Base-by-base conservation (phyloP, 2,113 vertebrate species). In the Myiopsitta monachus region DNA sequence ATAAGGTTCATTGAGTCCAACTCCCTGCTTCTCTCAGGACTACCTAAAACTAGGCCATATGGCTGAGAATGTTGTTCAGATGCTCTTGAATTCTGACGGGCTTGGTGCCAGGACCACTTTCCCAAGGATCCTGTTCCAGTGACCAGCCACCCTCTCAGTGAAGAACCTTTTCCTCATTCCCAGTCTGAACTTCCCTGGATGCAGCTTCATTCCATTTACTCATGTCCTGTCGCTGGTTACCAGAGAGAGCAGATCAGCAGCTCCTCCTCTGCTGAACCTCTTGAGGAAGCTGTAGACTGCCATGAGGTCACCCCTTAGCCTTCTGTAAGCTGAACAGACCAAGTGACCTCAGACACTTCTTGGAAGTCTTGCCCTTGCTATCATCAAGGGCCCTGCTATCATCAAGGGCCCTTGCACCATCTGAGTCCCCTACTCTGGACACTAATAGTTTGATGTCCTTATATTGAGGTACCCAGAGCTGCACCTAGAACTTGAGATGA, bases 221-320 rank as follows among this genome's bases (percentile, higher is more conserved):
- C 2, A 0, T 31, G 49, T 64, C 18, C 36, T 38, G 5, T 12
- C 2, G 2, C 39, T 54, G 15, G 4, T 39, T 39, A 54, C 19
- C 49, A 72, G 47, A 54, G 31, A 54, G 23, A 63, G 18, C 7
- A 83, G n/a, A 70, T 49, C 30, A 78, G 57, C 49, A 72, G 14
- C 31, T 43, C 19, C 5, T 63, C 41, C 5, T 55, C 41, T 3
- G 1, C 81, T 72, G 31, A 18, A 19, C 12, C 0, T 21, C 17
- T 30, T 52, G 31, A 55, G 36, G 24, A 74, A 61, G 13, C 4
- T 59, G 33, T 59, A 59, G 57, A 23, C 57, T 59, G 57, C 21
- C 57, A 15, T 59, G 33, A 59, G 55, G 55, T 10, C 8, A 24
- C 30, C 27, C 27, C 31, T 36, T 27, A 69, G 14, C 51, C 31